Evolutionary conservation across 2,797 vertebrate genomes (phyloP).

Genomic region (Botia almorhae): DNA sequence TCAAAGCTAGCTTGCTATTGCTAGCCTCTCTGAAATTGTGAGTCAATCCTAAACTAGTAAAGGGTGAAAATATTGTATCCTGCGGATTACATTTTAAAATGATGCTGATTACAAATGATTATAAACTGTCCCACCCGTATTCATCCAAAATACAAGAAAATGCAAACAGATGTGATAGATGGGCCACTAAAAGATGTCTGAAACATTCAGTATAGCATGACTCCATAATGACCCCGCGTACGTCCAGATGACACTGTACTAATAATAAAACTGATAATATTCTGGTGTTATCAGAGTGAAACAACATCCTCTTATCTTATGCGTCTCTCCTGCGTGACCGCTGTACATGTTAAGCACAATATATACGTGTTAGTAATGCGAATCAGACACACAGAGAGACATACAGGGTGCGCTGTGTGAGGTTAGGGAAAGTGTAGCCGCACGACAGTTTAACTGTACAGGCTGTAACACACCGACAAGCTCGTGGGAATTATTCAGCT

Average conservation of each 20-base stretch:
- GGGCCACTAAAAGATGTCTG: no score
- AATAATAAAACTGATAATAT: background rate
- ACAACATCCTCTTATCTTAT: background rate
- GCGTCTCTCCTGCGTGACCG: background rate
- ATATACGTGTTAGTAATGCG: background rate
- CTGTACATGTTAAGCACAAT: background rate
- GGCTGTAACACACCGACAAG: conserved; percentile 21
- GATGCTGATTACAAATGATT: no score
- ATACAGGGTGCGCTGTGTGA: background rate
- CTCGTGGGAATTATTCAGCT: conserved; percentile 9
- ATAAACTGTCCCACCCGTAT: no score
- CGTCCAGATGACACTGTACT: background rate
- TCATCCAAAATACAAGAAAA: no score
- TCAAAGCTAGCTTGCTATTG: no score
- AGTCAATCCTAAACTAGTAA: no score
- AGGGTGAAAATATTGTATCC: no score
- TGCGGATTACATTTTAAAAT: no score
- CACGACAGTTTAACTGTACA: conserved; percentile 30
- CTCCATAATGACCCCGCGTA: no score
- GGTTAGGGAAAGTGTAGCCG: conserved; percentile 11
- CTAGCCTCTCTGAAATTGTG: no score
- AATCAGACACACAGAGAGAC: background rate
- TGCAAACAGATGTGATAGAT: no score
- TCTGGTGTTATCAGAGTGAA: background rate
- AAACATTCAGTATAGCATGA: no score